Percentiles rank a stretch among this genome's conserved stretches.
phyloP scores from a whole-genome alignment of 2,113 vertebrate genomes.

The Plectropomus leopardus region DNA sequence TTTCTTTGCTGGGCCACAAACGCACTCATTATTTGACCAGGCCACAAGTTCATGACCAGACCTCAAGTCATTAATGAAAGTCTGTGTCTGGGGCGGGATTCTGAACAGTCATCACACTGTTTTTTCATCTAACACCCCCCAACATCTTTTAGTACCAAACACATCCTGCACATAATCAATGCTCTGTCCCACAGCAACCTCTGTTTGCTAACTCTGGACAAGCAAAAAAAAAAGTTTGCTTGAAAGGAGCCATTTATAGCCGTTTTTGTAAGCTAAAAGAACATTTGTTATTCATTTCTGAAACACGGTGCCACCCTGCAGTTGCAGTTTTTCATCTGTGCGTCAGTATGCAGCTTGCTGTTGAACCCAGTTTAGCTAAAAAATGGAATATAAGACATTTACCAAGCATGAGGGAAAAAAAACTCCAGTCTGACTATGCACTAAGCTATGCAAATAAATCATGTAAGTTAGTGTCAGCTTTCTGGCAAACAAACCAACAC shows the following conservation, averaged over 20 bases:
- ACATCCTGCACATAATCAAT: slow-evolving; percentile 77
- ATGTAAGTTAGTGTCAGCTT: slow-evolving; percentile 8
- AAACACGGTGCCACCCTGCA: slow-evolving; percentile 38
- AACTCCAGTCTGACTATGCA: not conserved
- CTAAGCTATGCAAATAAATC: slow-evolving; percentile 54
- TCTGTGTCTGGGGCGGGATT: slow-evolving; percentile 68
- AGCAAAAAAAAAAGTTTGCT: slow-evolving; percentile 67
- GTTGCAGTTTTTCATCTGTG: slow-evolving; percentile 25
- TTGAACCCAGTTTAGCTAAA: slow-evolving; percentile 18
- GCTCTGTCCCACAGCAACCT: slow-evolving; percentile 76
- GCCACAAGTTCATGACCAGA: slow-evolving; percentile 76
- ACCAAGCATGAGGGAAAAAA: not conserved
- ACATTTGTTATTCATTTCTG: slow-evolving; percentile 73
- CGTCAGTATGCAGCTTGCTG: slow-evolving; percentile 12
- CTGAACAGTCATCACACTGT: slow-evolving; percentile 81
- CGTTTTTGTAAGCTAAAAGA: slow-evolving; percentile 66
- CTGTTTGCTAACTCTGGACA: slow-evolving; percentile 73
- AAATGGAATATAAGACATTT: slow-evolving; percentile 11
- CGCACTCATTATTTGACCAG: slow-evolving; percentile 76
- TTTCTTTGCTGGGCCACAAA: slow-evolving; percentile 54
- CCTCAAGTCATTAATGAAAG: slow-evolving; percentile 75
- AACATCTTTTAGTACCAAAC: slow-evolving; percentile 77
- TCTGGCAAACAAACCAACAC: slow-evolving; percentile 19
- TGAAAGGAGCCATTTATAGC: slow-evolving; percentile 77
- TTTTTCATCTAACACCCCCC: slow-evolving; percentile 63